Conservation (phyloP, 2,113 vertebrate species). For the Coracopsis vasa region DNA sequence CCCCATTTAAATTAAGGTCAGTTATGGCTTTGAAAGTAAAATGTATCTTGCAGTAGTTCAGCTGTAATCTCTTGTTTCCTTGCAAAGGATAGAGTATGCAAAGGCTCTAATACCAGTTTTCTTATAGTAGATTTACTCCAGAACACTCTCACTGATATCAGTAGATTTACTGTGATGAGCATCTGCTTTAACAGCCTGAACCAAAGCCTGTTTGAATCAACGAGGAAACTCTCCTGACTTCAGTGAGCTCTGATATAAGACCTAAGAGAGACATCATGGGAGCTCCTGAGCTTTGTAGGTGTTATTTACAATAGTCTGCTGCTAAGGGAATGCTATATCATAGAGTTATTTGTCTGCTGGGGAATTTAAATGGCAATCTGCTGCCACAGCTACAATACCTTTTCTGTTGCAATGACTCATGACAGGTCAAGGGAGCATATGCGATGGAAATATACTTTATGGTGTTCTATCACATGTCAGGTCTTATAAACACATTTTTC, state of each 20-base stretch:
- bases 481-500: neutral
- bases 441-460: neutral
- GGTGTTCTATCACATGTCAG: neutral
- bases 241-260: neutral
- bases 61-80: neutral
- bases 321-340: neutral
- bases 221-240: neutral
- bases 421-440: neutral
- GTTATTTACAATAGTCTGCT: conserved; percentile 24
- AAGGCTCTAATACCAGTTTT: neutral
- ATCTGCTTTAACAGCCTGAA: neutral
- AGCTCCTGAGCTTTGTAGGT: neutral
- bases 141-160: neutral
- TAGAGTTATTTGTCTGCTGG: neutral
- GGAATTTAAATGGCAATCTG: conserved; percentile 17
- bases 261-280: neutral
- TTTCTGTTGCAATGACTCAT: conserved; percentile 3
- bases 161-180: neutral
- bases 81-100: fast-evolving
- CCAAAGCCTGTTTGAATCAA: neutral
- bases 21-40: neutral
- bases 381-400: neutral
- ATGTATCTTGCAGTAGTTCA: neutral
- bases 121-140: neutral
- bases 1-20: neutral